Conservation (phyloP, 2,888 invertebrate genomes). For the Sepiola atlantica region DNA sequence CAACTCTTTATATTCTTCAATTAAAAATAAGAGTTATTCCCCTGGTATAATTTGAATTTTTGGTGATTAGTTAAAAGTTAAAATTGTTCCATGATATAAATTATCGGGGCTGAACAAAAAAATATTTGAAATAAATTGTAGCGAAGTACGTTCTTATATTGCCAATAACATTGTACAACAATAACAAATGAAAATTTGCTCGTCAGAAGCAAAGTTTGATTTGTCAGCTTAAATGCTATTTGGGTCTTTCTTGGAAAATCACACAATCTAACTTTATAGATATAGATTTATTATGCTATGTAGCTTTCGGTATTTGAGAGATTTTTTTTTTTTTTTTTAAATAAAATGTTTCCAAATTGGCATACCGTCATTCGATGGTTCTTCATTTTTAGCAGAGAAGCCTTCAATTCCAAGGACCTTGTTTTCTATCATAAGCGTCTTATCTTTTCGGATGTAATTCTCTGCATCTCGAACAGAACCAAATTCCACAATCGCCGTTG, state of each 20-base stretch:
- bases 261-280: too few species aligned
- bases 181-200: too few species aligned
- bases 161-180: too few species aligned
- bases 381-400: background rate
- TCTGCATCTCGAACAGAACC: constrained; percentile 12
- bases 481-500: constrained; percentile 36
- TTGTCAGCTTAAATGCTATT: too few species aligned
- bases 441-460: background rate
- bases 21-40: too few species aligned
- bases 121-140: background rate
- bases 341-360: background rate
- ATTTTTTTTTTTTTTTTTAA: background rate
- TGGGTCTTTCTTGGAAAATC: background rate
- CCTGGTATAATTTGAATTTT: too few species aligned
- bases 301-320: background rate
- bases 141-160: too few species aligned
- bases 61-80: too few species aligned
- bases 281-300: too few species aligned
- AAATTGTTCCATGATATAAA: too few species aligned
- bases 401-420: constrained; percentile 36
- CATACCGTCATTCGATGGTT: constrained; percentile 23
- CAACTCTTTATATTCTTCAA: too few species aligned
- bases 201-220: too few species aligned
- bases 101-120: background rate
- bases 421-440: background rate